phyloP scores from a whole-genome alignment of 2,113 vertebrate genomes.

The Ailurus styani region DNA sequence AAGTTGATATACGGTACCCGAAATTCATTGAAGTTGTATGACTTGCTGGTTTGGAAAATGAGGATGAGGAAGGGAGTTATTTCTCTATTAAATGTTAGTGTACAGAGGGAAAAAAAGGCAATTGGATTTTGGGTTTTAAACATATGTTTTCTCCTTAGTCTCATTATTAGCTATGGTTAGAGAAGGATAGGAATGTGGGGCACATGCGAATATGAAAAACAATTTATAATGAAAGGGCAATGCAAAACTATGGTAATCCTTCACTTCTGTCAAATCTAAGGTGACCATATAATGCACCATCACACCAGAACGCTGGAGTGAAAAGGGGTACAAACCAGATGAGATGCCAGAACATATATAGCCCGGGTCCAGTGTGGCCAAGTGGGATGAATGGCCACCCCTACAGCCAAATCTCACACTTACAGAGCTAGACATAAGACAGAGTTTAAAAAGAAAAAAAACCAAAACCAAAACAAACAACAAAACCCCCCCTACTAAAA shows the following conservation, averaged over 20 bases:
- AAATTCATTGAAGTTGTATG: background rate
- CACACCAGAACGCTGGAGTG: background rate
- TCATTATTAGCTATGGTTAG: background rate
- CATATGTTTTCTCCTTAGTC: background rate
- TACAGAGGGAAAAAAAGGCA: background rate
- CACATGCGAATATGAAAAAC: background rate
- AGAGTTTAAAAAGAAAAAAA: background rate
- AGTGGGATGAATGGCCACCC: background rate
- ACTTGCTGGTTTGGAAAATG: background rate
- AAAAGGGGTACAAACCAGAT: background rate
- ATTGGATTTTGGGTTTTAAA: background rate
- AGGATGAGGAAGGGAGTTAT: background rate
- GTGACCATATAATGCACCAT: background rate
- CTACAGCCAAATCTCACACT: background rate
- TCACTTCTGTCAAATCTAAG: background rate
- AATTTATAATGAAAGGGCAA: constrained; percentile 25
- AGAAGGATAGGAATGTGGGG: background rate
- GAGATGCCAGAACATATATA: background rate
- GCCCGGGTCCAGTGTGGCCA: background rate
- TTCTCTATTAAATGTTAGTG: background rate
- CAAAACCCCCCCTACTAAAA: background rate
- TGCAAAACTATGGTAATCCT: background rate
- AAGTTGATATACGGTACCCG: background rate
- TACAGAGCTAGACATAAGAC: background rate
- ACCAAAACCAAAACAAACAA: background rate